phyloP scores from a whole-genome alignment of 1,140 invertebrate genomes.

The Heliconius congener region DNA sequence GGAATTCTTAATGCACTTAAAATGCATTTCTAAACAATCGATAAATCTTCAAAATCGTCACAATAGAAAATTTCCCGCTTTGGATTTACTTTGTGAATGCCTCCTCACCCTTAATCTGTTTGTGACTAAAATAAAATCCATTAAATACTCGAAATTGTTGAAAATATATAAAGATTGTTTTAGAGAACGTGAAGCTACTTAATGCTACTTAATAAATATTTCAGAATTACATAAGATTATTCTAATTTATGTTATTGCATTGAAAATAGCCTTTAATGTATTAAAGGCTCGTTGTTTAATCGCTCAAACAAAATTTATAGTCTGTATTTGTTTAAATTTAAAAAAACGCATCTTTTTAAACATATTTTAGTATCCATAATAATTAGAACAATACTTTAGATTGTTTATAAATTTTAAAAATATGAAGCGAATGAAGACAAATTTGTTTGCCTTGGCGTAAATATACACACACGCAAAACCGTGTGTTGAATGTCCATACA shows the following conservation, averaged over 20 bases:
- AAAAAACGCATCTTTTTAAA: neutral
- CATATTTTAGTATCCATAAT: neutral
- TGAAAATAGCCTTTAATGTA: neutral
- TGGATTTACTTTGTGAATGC: neutral
- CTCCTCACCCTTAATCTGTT: neutral
- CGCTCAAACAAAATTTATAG: neutral
- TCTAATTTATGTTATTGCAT: neutral
- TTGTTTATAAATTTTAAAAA: neutral
- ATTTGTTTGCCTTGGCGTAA: neutral
- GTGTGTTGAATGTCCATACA: conserved; percentile 21
- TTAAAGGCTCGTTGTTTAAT: neutral
- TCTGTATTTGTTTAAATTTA: neutral
- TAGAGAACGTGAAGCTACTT: neutral
- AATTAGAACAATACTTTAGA: neutral
- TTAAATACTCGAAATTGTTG: conserved; percentile 8
- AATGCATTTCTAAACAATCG: neutral
- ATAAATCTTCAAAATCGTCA: neutral
- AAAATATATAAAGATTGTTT: conserved; percentile 1
- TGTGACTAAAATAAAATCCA: neutral
- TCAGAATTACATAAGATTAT: neutral
- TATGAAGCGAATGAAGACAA: neutral
- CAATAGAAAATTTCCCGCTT: neutral
- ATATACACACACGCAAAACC: neutral
- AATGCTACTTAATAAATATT: neutral
- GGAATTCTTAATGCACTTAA: neutral